Base-by-base conservation (phyloP, 2,888 invertebrate genomes). In the Synergus gifuensis region DNA sequence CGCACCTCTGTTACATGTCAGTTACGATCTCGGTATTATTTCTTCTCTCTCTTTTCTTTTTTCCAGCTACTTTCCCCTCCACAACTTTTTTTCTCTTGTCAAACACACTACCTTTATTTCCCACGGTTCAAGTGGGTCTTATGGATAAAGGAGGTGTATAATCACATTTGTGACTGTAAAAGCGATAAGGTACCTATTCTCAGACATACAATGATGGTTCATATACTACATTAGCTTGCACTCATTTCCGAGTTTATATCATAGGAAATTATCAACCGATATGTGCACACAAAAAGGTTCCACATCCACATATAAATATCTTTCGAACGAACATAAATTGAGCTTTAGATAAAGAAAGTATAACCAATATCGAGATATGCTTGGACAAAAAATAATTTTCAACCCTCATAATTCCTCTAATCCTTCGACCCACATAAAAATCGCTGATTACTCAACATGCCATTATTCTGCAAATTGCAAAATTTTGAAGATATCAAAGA, bases 31-130 rank as follows among this genome's bases (percentile, higher is more conserved):
- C 28, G 8, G 63, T 36, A 36, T 63, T 14, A 16, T 63, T 16
- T 63, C 28, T 40, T 36, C 16, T 62, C 63, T 40, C 14, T 63
- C 36, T 40, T 16, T 18, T 66, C 69, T 42, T 58, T 78, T 58
- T 46, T 42, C 28, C 62, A 58, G 54, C 11, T n/a, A 62, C 44
- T 62, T 77, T 76, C 22, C 42, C 18, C 58, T 76, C 40, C 49
- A 54, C 58, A n/a, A 9, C 12, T 22, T 77, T 73, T 28, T 63
- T 79, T 40, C 58, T 54, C 40, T 44, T 76, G 77, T 14, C 64
- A 78, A 76, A 58, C 2, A 63, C 46, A 76, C 54, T 78, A 46
- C 49, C 62, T 76, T 58, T 67, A 81, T 81, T 54, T 81, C 81
- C 78, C 81, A 81, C 78, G 81, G 78, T 78, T 16, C 28, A 28